Evolutionary conservation across 2,888 invertebrate genomes (phyloP), one percentile per base, ranked within the genome.

Genomic region (Stenoptilia bipunctidactyla): DNA sequence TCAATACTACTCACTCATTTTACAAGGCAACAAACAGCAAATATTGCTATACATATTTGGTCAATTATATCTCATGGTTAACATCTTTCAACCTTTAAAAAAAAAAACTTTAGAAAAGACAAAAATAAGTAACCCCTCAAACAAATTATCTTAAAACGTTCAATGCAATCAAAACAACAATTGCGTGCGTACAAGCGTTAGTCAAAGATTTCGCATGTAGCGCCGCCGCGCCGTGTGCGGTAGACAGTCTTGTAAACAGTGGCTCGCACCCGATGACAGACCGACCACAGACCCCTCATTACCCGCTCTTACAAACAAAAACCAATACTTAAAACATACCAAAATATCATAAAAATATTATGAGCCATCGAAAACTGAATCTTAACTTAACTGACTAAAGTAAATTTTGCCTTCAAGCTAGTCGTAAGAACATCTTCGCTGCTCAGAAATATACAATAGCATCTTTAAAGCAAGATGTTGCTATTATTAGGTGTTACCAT

Each of bases 401-500:
- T 47, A 38, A 6, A 34, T 37, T 46, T 52, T 53, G 48, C 38
- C 37, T 25, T 38, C 36, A 34, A 39, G 13, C n/a, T 13, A 8
- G 27, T 33, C 8, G 33, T 30, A 36, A 42, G 46, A 59, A 48
- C 53, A 65, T 63, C 51, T 61, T 53, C 49, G 41, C 49, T 54
- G 52, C 46, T 66, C 57, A 58, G 61, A 62, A 58, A 61, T 66
- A 50, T 61, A 68, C 66, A 73, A 74, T 73, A 72, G 72, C 64
- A 73, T 71, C 70, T 76, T 71, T 69, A 66, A 69, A 72, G 66
- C 49, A 62, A 73, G 66, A 69, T 66, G 62, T 65, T 62, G 69
- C 77, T 80, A 80, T 80, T 77, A 83, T 82, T 76, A 66, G 79
- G 83, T 83, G 83, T 71, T 76, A 80, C 66, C 59, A 60, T 66